These are phyloP conservation scores for Poecilia wingei DNA, from an alignment of 2,797 vertebrate species.

Conservation along the genomic window DNA sequence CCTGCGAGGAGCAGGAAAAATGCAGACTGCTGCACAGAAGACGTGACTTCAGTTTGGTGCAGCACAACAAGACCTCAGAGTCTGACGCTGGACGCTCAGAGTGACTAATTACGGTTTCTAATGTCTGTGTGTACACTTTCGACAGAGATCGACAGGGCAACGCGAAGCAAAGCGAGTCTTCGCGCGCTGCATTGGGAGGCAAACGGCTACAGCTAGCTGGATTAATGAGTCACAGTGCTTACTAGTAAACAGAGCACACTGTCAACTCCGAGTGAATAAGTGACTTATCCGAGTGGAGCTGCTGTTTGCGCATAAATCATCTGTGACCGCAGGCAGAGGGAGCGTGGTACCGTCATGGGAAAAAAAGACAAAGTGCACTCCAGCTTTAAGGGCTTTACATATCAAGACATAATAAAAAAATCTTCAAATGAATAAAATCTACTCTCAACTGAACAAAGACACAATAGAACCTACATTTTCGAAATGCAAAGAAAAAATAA, in stretches of 20 bases:
- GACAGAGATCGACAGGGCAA: background rate
- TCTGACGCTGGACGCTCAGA: constrained; percentile 4
- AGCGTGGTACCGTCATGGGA: background rate
- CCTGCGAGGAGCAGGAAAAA: constrained; percentile 40
- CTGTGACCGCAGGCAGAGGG: constrained; percentile 3
- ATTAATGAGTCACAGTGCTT: constrained; percentile 56
- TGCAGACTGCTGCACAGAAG: constrained; percentile 23
- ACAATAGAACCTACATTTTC: background rate
- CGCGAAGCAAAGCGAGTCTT: background rate
- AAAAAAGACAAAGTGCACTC: background rate
- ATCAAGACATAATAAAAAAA: background rate
- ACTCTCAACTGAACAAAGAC: background rate
- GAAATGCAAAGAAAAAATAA: background rate
- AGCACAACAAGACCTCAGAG: constrained; percentile 14
- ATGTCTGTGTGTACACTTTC: background rate
- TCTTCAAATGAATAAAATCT: background rate
- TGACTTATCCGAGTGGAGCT: constrained; percentile 53
- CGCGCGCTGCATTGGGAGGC: constrained; percentile 9
- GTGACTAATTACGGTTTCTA: background rate
- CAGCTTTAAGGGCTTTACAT: background rate
- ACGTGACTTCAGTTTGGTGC: constrained; percentile 38
- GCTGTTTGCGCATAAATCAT: constrained; percentile 24
- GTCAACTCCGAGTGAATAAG: constrained; percentile 51
- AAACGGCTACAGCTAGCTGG: constrained; percentile 32
- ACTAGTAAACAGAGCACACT: constrained; percentile 54